A percentile compares a stretch with the other conserved stretches of the same genome.
phyloP scores from a whole-genome alignment of 2,888 invertebrate species.

The Torymus aiolomorphi region DNA sequence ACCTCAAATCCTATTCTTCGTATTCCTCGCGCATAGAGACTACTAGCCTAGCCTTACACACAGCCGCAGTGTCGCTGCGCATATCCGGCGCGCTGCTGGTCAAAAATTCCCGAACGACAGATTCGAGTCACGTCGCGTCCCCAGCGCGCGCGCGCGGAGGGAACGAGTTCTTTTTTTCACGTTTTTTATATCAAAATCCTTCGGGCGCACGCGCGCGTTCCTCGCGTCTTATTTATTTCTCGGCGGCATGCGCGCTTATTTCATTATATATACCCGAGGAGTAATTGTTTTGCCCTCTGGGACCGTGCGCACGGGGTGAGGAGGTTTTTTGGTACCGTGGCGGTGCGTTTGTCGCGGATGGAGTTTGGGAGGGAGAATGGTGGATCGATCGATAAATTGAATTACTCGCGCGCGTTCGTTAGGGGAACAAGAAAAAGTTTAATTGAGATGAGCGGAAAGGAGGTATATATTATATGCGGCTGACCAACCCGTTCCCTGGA shows the following conservation, averaged over 20 bases:
- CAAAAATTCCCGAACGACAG: slow-evolving; percentile 60
- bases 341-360: not conserved
- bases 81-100: slow-evolving; percentile 49
- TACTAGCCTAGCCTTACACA: not conserved
- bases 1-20: slow-evolving; percentile 34
- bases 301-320: not conserved
- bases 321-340: not conserved
- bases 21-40: slow-evolving; percentile 57
- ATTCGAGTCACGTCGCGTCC: slow-evolving; percentile 61
- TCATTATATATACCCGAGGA: slow-evolving; percentile 9
- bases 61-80: slow-evolving; percentile 18
- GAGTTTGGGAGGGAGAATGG: too few relatives aligned
- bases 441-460: slow-evolving; percentile 15
- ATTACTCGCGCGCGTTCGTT: slow-evolving; percentile 21
- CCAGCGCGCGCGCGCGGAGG: slow-evolving; percentile 6
- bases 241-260: slow-evolving; percentile 22
- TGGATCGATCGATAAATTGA: slow-evolving; percentile 36
- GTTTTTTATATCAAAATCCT: not conserved
- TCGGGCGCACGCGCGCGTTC: not conserved
- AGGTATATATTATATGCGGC: not conserved
- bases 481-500: too few relatives aligned
- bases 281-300: slow-evolving; percentile 46
- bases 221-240: not conserved
- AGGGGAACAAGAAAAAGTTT: slow-evolving; percentile 22
- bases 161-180: slow-evolving; percentile 38